phyloP scores from a whole-genome alignment of 2,888 invertebrate genomes.

The Ecliptopera silaceata region DNA sequence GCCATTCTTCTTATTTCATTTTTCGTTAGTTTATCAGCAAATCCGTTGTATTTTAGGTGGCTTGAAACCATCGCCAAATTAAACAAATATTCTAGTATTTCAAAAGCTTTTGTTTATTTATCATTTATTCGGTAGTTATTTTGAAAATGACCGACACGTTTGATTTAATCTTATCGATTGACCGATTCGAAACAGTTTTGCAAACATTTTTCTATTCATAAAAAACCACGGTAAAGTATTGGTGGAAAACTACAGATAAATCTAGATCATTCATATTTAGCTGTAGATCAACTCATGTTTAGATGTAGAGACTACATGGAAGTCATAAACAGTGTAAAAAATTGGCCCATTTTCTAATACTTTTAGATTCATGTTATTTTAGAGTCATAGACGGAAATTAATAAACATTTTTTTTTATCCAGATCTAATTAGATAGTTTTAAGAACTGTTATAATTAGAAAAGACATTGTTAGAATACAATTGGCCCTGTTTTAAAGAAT shows the following conservation, averaged over 20 bases:
- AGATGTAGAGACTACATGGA: slow-evolving; percentile 57
- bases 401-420: slow-evolving; percentile 28
- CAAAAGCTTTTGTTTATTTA: slow-evolving; percentile 58
- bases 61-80: slow-evolving; percentile 60
- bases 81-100: slow-evolving; percentile 46
- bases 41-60: slow-evolving; percentile 51
- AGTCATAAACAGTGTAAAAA: slow-evolving; percentile 56
- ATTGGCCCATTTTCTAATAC: slow-evolving; percentile 42
- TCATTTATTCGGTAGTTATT: slow-evolving; percentile 65
- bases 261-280: slow-evolving; percentile 63
- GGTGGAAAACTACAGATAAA: slow-evolving; percentile 74
- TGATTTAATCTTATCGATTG: slow-evolving; percentile 39
- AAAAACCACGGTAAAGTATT: slow-evolving; percentile 77
- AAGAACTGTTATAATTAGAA: not conserved
- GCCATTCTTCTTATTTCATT: slow-evolving; percentile 8
- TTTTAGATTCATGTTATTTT: slow-evolving; percentile 7
- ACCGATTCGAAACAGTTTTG: slow-evolving; percentile 75
- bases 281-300: slow-evolving; percentile 66
- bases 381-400: slow-evolving; percentile 6
- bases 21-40: slow-evolving; percentile 49
- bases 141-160: slow-evolving; percentile 37
- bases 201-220: slow-evolving; percentile 83
- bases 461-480: slow-evolving; percentile 13
- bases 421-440: not conserved
- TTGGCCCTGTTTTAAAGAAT: slow-evolving; percentile 4